Evolutionary conservation across 2,888 invertebrate species (phyloP), one percentile per base, ranked within the genome.

Genomic region (Malthinus flaveolus): DNA sequence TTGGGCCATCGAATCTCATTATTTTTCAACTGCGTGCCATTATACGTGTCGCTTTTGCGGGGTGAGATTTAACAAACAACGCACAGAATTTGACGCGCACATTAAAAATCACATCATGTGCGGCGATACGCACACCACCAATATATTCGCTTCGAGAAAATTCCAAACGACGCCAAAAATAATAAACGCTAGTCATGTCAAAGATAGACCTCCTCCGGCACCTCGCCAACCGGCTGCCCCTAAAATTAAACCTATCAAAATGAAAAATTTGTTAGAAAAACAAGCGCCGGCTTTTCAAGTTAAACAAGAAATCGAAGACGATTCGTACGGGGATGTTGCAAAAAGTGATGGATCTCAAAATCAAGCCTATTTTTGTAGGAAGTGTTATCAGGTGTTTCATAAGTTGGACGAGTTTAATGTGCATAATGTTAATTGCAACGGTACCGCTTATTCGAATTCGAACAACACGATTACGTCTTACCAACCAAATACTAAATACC

Each of bases 1-100:
- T 54, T 79, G 79, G 79, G 77, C 78, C 1, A 78, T 79, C 10
- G 79, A 79, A 58, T 72, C 73, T 8, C 79, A 79, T 56, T 79
- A 78, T 59, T 75, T 78, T 59, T 77, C 76, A 3, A 68, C 69
- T 15, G 75, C 76, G 9, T 79, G 79, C 56, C 72, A 73, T 63
- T 78, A 75, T 56, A 77, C 79, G 3, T 79, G 79, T 57, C 70
- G 75, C 35, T 73, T 68, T 65, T 78, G 78, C 56, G 79, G 78
- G 5, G 73, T 76, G 65, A 70, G 77, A n/a, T 79, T 77, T 62
- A 78, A 78, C 60, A 78, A 78, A 58, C 76, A 78, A 57, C 62
- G 77, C n/a, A 57, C 60, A 33, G 68, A 69, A 49, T 77, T 72
- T 53, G 73, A 74, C 31, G 74, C 75, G 36, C 75, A 77, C 58